phyloP scores from a whole-genome alignment of 2,888 invertebrate species.

The Uloborus plumipes region DNA sequence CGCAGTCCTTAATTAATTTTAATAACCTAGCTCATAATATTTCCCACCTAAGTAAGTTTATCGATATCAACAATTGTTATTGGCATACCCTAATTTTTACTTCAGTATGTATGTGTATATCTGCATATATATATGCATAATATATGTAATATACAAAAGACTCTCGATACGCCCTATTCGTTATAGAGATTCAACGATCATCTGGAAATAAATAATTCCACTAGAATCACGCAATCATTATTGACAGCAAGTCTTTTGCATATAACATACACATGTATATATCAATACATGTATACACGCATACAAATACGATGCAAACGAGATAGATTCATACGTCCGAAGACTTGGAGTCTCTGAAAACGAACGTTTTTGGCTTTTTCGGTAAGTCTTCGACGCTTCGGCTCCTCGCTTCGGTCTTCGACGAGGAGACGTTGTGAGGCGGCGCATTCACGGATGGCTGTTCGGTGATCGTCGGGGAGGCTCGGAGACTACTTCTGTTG shows the following conservation, averaged over 20 bases:
- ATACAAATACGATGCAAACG: too few species aligned
- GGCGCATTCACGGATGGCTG: not conserved
- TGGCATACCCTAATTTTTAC: too few species aligned
- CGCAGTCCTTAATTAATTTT: too few species aligned
- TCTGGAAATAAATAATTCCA: too few species aligned
- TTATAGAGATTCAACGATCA: not conserved
- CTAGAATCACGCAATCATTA: not conserved
- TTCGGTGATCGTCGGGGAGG: not conserved
- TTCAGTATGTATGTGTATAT: too few species aligned
- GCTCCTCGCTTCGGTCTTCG: constrained; percentile 37
- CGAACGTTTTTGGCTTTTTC: constrained; percentile 32
- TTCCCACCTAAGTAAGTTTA: too few species aligned
- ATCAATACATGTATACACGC: too few species aligned
- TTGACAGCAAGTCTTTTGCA: not conserved
- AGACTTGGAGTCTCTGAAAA: constrained; percentile 57
- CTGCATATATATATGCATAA: too few species aligned
- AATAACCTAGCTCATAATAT: too few species aligned
- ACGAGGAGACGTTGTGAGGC: not conserved
- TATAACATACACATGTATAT: constrained; percentile 14
- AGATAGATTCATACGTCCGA: constrained; percentile 41
- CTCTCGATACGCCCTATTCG: too few species aligned
- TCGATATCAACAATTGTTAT: too few species aligned
- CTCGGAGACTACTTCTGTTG: constrained; percentile 7
- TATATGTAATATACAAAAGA: too few species aligned
- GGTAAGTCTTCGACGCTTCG: constrained; percentile 54